These are phyloP conservation scores for Amphipyra berbera DNA, from an alignment of 2,888 invertebrate species.

Conservation along the genomic window DNA sequence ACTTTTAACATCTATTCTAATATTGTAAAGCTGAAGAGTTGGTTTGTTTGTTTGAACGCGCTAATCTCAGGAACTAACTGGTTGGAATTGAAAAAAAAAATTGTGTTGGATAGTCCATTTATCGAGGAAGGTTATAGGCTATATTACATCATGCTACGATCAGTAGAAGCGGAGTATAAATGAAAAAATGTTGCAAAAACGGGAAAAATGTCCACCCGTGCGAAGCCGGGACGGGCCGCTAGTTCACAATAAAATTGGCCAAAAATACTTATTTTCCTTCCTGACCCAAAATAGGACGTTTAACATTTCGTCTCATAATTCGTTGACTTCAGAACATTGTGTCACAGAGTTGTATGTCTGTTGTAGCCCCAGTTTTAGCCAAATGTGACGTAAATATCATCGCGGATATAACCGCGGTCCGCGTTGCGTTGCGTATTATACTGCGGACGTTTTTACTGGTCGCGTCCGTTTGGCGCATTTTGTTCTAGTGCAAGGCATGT, in stretches of 20 bases:
- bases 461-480: constrained; percentile 48
- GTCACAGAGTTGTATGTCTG: constrained; percentile 31
- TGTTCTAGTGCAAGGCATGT: constrained; percentile 20
- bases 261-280: constrained; percentile 22
- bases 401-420: constrained; percentile 21
- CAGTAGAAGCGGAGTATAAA: no score
- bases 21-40: no score
- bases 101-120: no score
- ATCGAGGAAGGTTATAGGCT: no score
- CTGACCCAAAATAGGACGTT: constrained; percentile 19
- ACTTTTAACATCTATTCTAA: no score
- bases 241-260: constrained; percentile 18
- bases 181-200: no score
- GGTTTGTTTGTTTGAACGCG: no score
- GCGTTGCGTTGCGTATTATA: constrained; percentile 45
- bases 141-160: no score
- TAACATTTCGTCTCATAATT: constrained; percentile 32
- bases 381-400: constrained; percentile 40
- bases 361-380: constrained; percentile 35
- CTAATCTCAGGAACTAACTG: no score
- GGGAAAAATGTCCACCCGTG: no score
- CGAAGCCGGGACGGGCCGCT: no score
- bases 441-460: constrained; percentile 62
- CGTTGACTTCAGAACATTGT: constrained; percentile 25
- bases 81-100: no score